Percentiles rank a stretch among this genome's conserved stretches.
These are phyloP conservation scores for Dryobates pubescens DNA, from an alignment of 2,797 vertebrate species.

Conservation along the genomic window DNA sequence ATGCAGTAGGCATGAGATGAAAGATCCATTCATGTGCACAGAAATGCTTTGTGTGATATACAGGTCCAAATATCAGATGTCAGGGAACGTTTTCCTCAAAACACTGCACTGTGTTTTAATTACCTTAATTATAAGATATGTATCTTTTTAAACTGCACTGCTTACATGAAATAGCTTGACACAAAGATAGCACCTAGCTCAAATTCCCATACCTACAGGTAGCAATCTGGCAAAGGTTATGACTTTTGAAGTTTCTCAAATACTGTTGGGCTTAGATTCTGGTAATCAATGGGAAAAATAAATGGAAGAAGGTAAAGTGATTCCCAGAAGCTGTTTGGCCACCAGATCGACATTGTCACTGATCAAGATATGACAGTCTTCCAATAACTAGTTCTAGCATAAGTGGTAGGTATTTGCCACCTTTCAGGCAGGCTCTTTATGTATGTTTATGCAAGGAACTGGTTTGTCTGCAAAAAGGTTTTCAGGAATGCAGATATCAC, in stretches of 20 bases:
- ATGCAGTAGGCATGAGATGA: background rate
- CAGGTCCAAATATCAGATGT: background rate
- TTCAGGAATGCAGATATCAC: background rate
- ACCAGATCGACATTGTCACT: background rate
- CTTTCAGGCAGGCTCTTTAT: background rate
- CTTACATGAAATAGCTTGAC: background rate
- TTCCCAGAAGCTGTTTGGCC: background rate
- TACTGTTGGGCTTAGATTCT: background rate
- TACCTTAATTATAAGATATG: background rate
- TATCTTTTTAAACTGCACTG: background rate
- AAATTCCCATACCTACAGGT: background rate
- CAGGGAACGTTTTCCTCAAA: background rate
- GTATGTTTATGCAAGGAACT: background rate
- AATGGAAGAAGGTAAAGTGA: background rate
- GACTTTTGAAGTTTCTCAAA: background rate
- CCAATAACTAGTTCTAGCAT: background rate
- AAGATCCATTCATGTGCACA: background rate
- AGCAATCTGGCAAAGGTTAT: background rate
- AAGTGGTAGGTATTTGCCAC: background rate
- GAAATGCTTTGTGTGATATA: background rate
- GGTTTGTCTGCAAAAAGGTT: background rate
- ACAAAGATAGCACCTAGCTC: background rate
- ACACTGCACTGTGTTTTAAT: background rate
- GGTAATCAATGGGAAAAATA: background rate
- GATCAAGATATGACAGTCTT: background rate